Evolutionary conservation across 2,888 invertebrate species (phyloP).

Genomic region (Rhamnusium bicolor): DNA sequence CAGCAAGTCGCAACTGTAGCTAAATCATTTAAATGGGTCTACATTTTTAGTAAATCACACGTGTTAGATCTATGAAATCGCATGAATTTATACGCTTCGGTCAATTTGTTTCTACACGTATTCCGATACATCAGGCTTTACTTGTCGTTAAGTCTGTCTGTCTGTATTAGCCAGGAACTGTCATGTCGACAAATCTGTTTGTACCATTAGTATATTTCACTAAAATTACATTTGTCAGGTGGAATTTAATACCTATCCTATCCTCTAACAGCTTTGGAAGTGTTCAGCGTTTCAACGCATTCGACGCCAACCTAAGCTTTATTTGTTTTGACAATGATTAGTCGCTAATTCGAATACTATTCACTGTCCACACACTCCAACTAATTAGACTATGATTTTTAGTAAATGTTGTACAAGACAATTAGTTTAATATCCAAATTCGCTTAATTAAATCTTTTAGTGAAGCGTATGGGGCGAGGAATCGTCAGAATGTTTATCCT

Average conservation of each 20-base stretch:
- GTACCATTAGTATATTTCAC: conserved; percentile 69
- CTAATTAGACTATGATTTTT: background rate
- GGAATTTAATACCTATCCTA: conserved; percentile 65
- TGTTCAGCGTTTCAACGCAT: conserved; percentile 12
- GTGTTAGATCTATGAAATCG: conserved; percentile 44
- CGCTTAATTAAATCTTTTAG: conserved; percentile 5
- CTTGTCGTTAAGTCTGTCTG: conserved; percentile 69
- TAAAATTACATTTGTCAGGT: conserved; percentile 69
- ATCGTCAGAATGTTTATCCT: conserved; percentile 41
- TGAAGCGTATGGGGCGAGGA: background rate
- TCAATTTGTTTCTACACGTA: conserved; percentile 66
- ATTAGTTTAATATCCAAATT: conserved; percentile 2
- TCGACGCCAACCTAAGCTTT: conserved; percentile 24
- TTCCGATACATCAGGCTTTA: conserved; percentile 68
- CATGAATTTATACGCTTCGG: conserved; percentile 49
- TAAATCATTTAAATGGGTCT: too few species aligned
- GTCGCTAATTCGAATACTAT: conserved; percentile 23
- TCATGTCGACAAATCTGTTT: conserved; percentile 69
- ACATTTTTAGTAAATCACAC: conserved; percentile 26
- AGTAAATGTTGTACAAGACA: background rate
- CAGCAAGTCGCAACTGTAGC: too few species aligned
- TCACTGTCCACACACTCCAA: conserved; percentile 1
- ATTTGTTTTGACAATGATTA: conserved; percentile 45
- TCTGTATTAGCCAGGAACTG: conserved; percentile 67
- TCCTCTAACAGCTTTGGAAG: conserved; percentile 42